Evolutionary conservation across 2,888 invertebrate species (phyloP), one percentile per base, ranked within the genome.

Genomic region (Luperina testacea): DNA sequence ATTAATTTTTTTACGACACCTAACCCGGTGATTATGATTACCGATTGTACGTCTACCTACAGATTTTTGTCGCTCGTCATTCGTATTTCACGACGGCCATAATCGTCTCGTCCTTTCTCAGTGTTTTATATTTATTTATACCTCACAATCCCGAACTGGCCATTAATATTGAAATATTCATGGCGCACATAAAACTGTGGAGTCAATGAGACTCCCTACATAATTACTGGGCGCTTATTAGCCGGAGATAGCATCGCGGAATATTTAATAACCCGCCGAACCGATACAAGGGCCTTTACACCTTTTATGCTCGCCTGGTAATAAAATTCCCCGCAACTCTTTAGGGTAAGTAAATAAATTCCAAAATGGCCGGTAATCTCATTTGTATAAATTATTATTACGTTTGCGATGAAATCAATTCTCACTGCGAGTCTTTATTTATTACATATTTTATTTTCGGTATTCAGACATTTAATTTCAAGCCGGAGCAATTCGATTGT

Each of bases 141-240:
- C 87, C 87, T 87, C 77, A 85, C 87, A 90, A 88, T 84, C 81
- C 86, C 80, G 74, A 85, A 88, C 86, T 85, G 83, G 81, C 84
- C 80, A 90, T 91, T 90, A 91, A 91, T 90, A 92, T 92, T 93
- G 92, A 94, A 91, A 91, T 94, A 93, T 94, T 93, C 92, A 93
- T 90, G 91, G 88, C 88, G 84, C 80, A 89, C 92, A 92, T 92
- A 92, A 92, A 92, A 90, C 90, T 83, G 90, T 82, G 85, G 88
- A 92, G 90, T 91, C 92, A 91, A 93, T 92, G 92, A 92, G 92
- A 88, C 86, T 87, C 88, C 82, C 88, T 86, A 86, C 85, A 90
- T 93, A 92, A 95, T 95, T 93, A 95, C 91, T 78, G 82, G 86
- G 86, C 87, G 90, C 92, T 94, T 94, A 94, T 94, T 93, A 93